These are phyloP conservation scores for Kradibia gibbosae DNA, from an alignment of 1,140 invertebrate genomes.

Conservation along the genomic window DNA sequence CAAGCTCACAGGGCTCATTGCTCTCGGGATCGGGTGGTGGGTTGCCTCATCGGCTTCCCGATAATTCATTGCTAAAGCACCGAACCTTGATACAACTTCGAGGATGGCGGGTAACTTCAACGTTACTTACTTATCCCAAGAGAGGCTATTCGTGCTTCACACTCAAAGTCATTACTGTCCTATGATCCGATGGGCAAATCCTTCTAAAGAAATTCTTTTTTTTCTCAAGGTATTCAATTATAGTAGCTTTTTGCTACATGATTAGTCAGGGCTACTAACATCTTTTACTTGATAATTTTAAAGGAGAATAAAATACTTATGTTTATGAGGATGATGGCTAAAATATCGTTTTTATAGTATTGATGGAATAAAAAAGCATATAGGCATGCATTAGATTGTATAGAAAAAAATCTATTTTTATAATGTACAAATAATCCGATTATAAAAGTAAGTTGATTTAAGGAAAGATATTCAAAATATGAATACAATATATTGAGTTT, in stretches of 20 bases:
- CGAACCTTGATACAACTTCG: conserved; percentile 12
- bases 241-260: background rate
- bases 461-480: too few species aligned
- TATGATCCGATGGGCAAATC: background rate
- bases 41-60: background rate
- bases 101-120: background rate
- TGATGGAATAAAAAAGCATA: too few species aligned
- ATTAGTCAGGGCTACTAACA: too few species aligned
- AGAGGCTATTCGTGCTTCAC: background rate
- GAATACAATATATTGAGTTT: too few species aligned
- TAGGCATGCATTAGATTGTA: background rate
- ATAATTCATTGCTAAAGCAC: conserved; percentile 14
- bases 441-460: too few species aligned
- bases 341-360: too few species aligned
- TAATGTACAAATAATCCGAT: too few species aligned
- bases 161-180: background rate
- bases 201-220: background rate
- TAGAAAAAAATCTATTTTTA: too few species aligned
- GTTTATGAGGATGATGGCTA: too few species aligned
- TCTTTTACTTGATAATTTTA: too few species aligned
- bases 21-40: conserved; percentile 2
- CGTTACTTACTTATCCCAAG: background rate
- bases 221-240: background rate
- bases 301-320: too few species aligned
- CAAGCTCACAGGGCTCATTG: background rate